Percentiles rank a stretch among this genome's conserved stretches.
Evolutionary conservation across 2,113 vertebrate genomes (phyloP).

Genomic region (Chunga burmeisteri): DNA sequence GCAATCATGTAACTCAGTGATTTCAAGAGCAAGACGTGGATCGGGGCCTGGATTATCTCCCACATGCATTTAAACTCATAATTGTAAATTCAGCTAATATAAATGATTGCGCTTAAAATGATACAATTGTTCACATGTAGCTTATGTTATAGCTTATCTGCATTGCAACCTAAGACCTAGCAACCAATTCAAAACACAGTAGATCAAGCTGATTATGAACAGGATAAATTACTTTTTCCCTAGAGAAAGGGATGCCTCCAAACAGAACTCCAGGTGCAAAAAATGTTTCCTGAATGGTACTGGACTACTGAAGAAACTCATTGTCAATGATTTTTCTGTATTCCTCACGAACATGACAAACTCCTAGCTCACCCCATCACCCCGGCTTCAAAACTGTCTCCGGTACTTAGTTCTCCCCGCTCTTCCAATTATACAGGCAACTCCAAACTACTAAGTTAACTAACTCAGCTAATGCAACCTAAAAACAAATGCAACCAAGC

Average conservation of each 20-base stretch:
- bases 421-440: background rate
- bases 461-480: background rate
- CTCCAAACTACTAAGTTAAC: background rate
- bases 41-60: background rate
- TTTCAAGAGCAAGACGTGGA: background rate
- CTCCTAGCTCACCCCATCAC: background rate
- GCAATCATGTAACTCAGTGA: background rate
- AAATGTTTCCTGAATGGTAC: background rate
- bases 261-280: background rate
- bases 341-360: background rate
- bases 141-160: background rate
- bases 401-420: background rate
- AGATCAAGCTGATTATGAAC: background rate
- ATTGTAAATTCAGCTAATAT: background rate
- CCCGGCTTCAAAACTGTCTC: background rate
- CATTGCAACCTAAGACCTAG: background rate
- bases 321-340: fast-evolving
- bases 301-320: background rate
- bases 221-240: background rate
- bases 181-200: background rate
- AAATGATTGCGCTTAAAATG: background rate
- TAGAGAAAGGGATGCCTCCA: background rate
- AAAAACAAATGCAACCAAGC: fast-evolving
- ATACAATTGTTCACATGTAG: background rate
- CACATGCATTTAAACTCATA: background rate